These are phyloP conservation scores for Steinernema khuongi DNA, from an alignment of 1,140 invertebrate genomes.

Conservation along the genomic window DNA sequence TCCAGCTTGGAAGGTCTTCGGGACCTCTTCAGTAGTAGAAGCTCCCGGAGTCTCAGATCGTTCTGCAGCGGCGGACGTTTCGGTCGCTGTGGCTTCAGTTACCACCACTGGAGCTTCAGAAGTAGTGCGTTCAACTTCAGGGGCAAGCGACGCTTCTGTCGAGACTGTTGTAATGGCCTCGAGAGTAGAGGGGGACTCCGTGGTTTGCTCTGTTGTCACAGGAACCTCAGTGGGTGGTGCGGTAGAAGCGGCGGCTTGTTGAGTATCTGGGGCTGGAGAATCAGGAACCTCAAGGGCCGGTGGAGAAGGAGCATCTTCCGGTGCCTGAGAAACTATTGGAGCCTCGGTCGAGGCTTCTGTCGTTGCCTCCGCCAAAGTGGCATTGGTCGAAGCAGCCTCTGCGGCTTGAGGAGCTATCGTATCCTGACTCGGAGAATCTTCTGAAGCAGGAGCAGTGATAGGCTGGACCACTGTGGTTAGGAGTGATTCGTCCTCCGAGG, in stretches of 20 bases:
- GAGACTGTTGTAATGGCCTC: too few relatives aligned
- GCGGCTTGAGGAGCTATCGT: too few relatives aligned
- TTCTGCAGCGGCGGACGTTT: background rate
- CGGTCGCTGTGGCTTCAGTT: background rate
- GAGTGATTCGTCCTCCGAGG: conserved; percentile 3
- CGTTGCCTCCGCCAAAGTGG: too few relatives aligned
- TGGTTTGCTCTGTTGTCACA: background rate
- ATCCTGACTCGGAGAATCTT: too few relatives aligned
- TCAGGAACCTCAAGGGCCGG: background rate
- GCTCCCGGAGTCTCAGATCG: background rate
- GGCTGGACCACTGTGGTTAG: background rate
- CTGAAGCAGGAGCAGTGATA: too few relatives aligned
- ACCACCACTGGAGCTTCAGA: background rate
- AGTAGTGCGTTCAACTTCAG: background rate
- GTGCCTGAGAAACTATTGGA: too few relatives aligned
- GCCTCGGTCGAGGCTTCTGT: too few relatives aligned
- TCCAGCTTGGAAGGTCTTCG: background rate
- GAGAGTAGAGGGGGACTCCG: background rate
- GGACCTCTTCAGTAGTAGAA: background rate
- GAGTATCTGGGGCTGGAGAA: too few relatives aligned
- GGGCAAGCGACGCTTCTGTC: background rate
- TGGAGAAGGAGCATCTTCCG: too few relatives aligned
- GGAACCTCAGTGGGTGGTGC: background rate
- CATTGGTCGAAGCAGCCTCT: too few relatives aligned
- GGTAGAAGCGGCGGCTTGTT: background rate